Evolutionary conservation across 2,888 invertebrate species (phyloP).

Genomic region (Choristoneura rosaceana): DNA sequence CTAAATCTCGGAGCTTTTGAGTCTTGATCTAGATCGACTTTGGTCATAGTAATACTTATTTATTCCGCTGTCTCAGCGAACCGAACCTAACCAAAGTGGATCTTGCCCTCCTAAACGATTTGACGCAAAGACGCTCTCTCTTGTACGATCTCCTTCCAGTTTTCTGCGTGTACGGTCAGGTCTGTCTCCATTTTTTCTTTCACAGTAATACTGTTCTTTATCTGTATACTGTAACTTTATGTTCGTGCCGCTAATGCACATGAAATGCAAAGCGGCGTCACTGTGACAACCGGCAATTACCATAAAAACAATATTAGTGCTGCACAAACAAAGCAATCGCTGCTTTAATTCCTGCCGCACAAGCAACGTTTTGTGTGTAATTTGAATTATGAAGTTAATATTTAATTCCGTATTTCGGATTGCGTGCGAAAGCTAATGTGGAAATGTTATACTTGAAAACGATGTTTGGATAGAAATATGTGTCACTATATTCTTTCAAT

Average conservation of each 20-base stretch:
- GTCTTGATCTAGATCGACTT: too few relatives aligned
- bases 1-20: too few relatives aligned
- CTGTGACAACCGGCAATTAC: conserved; percentile 62
- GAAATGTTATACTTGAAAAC: conserved; percentile 35
- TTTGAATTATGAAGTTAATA: conserved; percentile 28
- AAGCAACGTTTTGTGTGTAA: background rate
- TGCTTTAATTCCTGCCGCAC: background rate
- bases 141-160: too few relatives aligned
- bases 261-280: conserved; percentile 55
- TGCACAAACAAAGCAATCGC: conserved; percentile 8
- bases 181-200: too few relatives aligned
- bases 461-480: conserved; percentile 3
- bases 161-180: too few relatives aligned
- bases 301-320: conserved; percentile 25
- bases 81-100: too few relatives aligned
- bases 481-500: background rate
- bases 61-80: too few relatives aligned
- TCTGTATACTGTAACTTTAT: conserved; percentile 13
- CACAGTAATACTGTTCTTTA: background rate
- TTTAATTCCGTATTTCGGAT: conserved; percentile 38
- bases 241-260: conserved; percentile 55
- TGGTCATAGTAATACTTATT: too few relatives aligned
- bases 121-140: too few relatives aligned
- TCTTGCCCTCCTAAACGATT: too few relatives aligned
- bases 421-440: conserved; percentile 39